Evolutionary conservation across 2,113 vertebrate genomes (phyloP).

Genomic region (Dissostichus mawsoni): DNA sequence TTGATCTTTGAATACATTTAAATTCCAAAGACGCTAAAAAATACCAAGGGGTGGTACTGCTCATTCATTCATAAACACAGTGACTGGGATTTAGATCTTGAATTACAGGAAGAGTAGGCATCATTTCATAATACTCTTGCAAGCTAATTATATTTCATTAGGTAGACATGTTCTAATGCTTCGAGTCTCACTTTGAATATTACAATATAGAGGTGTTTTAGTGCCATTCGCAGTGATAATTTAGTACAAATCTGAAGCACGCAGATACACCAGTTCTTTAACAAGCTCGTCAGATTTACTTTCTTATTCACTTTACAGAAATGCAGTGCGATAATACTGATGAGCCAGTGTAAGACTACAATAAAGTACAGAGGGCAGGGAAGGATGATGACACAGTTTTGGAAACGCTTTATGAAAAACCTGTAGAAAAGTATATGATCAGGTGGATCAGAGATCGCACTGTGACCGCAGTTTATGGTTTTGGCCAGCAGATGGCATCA

Average conservation of each 20-base stretch:
- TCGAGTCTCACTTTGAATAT: conserved; percentile 44
- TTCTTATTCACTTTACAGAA: not conserved
- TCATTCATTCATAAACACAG: conserved; percentile 72
- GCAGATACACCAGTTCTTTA: not conserved
- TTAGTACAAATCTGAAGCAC: conserved; percentile 13
- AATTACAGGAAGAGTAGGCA: conserved; percentile 54
- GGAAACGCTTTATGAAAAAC: conserved; percentile 1
- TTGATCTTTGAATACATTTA: conserved; percentile 78
- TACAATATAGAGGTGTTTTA: conserved; percentile 23
- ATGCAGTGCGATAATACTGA: not conserved
- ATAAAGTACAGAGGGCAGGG: not conserved
- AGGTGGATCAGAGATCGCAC: not conserved
- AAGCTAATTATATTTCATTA: conserved; percentile 61
- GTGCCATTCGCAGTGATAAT: conserved; percentile 32
- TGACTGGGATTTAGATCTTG: conserved; percentile 46
- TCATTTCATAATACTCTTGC: conserved; percentile 64
- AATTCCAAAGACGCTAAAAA: conserved; percentile 65
- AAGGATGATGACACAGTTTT: not conserved
- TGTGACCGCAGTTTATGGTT: conserved; percentile 53
- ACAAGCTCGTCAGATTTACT: not conserved
- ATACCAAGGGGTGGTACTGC: conserved; percentile 37
- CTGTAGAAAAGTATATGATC: conserved; percentile 17
- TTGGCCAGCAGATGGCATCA: conserved; percentile 82
- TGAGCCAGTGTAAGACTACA: not conserved
- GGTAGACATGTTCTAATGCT: conserved; percentile 38